Conservation (phyloP, 1,140 invertebrate genomes). For the Sitophilus oryzae region DNA sequence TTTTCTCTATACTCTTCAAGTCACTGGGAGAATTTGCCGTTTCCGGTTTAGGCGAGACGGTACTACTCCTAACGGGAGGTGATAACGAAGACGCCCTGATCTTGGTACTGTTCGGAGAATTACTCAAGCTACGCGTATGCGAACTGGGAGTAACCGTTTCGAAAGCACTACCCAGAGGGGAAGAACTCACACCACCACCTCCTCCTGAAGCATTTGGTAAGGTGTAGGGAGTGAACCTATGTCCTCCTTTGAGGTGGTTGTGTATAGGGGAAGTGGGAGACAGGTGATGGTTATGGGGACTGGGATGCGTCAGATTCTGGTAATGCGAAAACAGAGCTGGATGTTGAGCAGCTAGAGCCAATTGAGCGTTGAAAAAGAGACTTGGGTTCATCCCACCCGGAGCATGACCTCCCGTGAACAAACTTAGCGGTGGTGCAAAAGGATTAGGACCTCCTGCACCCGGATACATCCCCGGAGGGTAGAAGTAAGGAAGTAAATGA, state of each 20-base stretch:
- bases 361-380: slow-evolving; percentile 74
- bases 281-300: slow-evolving; percentile 47
- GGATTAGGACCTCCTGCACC: slow-evolving; percentile 53
- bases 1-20: slow-evolving; percentile 92
- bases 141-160: slow-evolving; percentile 74
- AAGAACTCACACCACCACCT: slow-evolving; percentile 43
- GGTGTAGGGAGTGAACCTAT: slow-evolving; percentile 80
- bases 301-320: slow-evolving; percentile 51
- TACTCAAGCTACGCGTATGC: slow-evolving; percentile 58
- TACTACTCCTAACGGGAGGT: slow-evolving; percentile 47
- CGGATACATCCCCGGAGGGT: slow-evolving; percentile 78
- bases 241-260: slow-evolving; percentile 50
- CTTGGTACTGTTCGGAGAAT: slow-evolving; percentile 52
- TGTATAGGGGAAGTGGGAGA: slow-evolving; percentile 48
- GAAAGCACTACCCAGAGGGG: slow-evolving; percentile 69
- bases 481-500: slow-evolving; percentile 79
- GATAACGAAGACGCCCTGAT: slow-evolving; percentile 48
- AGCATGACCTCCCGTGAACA: slow-evolving; percentile 50
- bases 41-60: slow-evolving; percentile 42
- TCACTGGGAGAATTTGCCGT: slow-evolving; percentile 56
- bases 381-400: slow-evolving; percentile 62
- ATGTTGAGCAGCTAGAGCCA: slow-evolving; percentile 76
- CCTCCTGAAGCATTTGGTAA: slow-evolving; percentile 49
- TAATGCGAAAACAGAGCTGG: slow-evolving; percentile 66
- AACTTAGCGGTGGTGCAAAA: slow-evolving; percentile 60